Evolutionary conservation across 2,797 vertebrate species (phyloP).

Genomic region (Alca torda): DNA sequence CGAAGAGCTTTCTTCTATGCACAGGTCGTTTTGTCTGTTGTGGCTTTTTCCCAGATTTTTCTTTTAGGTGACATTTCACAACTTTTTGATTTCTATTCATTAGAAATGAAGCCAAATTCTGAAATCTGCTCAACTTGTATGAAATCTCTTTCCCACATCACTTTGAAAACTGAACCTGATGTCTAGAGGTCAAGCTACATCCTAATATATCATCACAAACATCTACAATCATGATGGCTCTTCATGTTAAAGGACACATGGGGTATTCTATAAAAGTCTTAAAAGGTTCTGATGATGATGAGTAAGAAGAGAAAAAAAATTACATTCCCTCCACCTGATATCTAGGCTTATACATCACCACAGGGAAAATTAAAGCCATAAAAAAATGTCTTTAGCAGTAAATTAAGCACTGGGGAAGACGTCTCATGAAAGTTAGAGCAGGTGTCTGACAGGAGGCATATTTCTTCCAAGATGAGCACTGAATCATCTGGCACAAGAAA

Average conservation of each 20-base stretch:
- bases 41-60: background rate
- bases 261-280: background rate
- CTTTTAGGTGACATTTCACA: background rate
- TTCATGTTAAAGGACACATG: background rate
- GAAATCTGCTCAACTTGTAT: background rate
- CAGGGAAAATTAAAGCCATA: background rate
- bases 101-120: background rate
- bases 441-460: background rate
- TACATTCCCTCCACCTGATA: background rate
- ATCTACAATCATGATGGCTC: background rate
- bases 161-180: background rate
- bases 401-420: background rate
- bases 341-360: background rate
- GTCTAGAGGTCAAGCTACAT: background rate
- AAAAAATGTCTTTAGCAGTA: background rate
- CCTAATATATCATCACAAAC: background rate
- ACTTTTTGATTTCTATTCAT: background rate
- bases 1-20: accelerated
- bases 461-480: background rate
- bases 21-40: background rate
- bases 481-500: background rate
- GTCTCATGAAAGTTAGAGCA: background rate
- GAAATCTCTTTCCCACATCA: background rate
- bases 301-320: background rate
- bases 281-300: background rate